phyloP scores from a whole-genome alignment of 2,888 invertebrate genomes.

The Drosophila kuntzei region DNA sequence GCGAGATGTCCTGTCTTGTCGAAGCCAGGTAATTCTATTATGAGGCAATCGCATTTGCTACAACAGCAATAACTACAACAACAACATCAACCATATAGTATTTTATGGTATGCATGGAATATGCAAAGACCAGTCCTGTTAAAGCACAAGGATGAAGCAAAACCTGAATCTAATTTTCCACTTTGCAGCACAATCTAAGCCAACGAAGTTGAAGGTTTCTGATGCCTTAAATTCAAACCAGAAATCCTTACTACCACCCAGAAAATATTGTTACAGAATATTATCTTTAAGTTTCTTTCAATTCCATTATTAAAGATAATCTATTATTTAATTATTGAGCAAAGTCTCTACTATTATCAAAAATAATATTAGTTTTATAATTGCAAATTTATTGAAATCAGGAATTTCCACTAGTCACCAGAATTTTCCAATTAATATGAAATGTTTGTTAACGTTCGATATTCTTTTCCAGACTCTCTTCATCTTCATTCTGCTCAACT shows the following conservation, averaged over 20 bases:
- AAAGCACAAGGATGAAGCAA: slow-evolving; percentile 26
- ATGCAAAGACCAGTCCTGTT: slow-evolving; percentile 32
- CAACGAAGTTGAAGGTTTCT: slow-evolving; percentile 58
- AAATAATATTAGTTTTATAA: neutral
- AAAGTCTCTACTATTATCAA: neutral
- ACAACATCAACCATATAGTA: slow-evolving; percentile 5
- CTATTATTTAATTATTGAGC: neutral
- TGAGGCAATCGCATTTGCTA: slow-evolving; percentile 63
- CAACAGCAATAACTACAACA: slow-evolving; percentile 12
- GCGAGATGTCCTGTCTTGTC: slow-evolving; percentile 9
- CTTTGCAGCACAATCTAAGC: slow-evolving; percentile 75
- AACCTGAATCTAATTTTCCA: slow-evolving; percentile 82
- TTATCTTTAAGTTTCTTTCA: neutral
- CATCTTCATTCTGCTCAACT: neutral
- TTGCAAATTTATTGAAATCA: neutral
- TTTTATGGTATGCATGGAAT: slow-evolving; percentile 26
- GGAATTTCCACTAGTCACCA: neutral
- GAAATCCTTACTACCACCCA: neutral
- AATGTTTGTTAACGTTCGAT: neutral
- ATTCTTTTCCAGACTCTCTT: neutral
- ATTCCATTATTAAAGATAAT: neutral
- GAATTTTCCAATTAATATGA: neutral
- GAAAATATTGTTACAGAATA: neutral
- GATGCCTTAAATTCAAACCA: slow-evolving; percentile 38
- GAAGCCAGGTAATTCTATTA: slow-evolving; percentile 68